Evolutionary conservation across 92 coral and sea anemone species (phyloP), one percentile per base, ranked within the genome.

Genomic region (Zoanthus sociatus): DNA sequence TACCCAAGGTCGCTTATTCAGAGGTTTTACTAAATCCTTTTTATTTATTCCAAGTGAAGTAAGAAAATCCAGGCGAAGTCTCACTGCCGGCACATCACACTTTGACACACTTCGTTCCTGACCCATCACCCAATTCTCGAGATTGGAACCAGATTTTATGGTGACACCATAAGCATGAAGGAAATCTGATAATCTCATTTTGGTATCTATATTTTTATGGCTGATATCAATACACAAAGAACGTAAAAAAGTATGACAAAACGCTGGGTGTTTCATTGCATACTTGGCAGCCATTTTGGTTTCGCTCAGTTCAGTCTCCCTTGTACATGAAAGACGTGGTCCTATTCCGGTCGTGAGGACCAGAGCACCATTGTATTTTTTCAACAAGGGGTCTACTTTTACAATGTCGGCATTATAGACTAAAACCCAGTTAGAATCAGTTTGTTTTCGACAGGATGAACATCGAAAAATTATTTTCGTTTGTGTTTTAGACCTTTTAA

Each of bases 1-100:
- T 37, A 81, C 85, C 85, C 85, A 81, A 3, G 85, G 85, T 11
- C 85, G 73, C 44, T 81, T 66, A 73, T 81, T 81, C 1, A 81
- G 61, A 64, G 85, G 75, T 18, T 81, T 81, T 32, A 81, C 75
- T 56, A 81, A 46, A 46, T 81, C 73, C 46, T 81, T 14, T 21
- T 81, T 81, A 50, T 45, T 64, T 45, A 81, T 81, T 13, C 85
- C 85, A 20, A 81, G 61, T 47, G 74, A 64, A 14, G 56, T 81
- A 21, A 81, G 55, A 50, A 63, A 81, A 47, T 81, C 85, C 75
- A 81, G 50, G 63, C 85, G 85, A 11, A 63, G 33, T 30, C 66
- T 81, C 15, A 81, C 85, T 6, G 85, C 85, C 20, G 85, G 74
- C 2, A 81, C 75, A 47, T 66, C 85, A 20, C 33, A 66, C 72